Base-by-base conservation (phyloP, 2,888 invertebrate species). In the Thelaira solivaga region DNA sequence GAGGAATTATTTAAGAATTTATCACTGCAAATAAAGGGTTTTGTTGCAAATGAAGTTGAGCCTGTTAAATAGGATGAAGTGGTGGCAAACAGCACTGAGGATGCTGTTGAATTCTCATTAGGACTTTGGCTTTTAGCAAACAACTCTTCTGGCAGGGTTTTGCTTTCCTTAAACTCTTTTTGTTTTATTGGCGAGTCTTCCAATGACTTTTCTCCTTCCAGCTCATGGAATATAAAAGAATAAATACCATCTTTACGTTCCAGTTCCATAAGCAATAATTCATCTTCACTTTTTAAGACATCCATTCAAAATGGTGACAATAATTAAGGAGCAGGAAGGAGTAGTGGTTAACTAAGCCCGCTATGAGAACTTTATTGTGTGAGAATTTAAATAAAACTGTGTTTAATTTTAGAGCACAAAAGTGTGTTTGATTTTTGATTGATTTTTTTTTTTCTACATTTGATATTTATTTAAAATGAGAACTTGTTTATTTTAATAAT, bases 181-280 rank as follows among this genome's bases (percentile, higher is more conserved):
- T 22, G 20, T 4, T 34, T 18, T 10, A 39, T 34, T 8, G 67
- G 10, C 2, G 16, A 2, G 0, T 69, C 49, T 5, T 26, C 31
- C 29, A 39, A 20, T 4, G 49, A 31, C 22, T 29, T 69, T 31
- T 22, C 71, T 45, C 1, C 39, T 41, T 82, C 82, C 55, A 82
- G 20, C 53, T 82, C 82, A 31, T 82, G 81, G 49, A 82, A 82
- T 59, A 82, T 82, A 34, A 82, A 82, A 0, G 82, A 82, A 62
- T 82, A 82, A 26, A 82, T 82, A 2, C 82, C 82, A 76, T 82
- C 82, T 53, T 80, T 80, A 8, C 82, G 77, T 16, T 82, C 82
- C 39, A 82, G 57, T 68, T 82, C 82, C 29, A 80, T 80, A 16
- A 82, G 76, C 69, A 82, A 76, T n/a, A 81, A 39, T 39, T 82